A percentile compares a stretch with the other conserved stretches of the same genome.
These are phyloP conservation scores for Planococcus citri DNA, from an alignment of 1,140 invertebrate genomes.

Conservation along the genomic window DNA sequence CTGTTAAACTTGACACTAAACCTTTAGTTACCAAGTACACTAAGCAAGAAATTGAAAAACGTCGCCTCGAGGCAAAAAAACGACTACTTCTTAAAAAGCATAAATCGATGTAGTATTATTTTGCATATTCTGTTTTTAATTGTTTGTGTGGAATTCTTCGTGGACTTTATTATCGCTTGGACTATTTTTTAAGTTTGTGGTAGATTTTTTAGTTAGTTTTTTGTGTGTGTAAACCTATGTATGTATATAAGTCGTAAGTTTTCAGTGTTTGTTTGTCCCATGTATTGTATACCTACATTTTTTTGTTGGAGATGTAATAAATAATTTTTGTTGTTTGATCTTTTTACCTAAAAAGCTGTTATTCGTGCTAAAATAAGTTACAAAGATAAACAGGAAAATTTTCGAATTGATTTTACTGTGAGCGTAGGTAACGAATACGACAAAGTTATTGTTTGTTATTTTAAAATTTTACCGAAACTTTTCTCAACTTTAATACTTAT, in stretches of 20 bases:
- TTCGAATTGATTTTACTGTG: background rate
- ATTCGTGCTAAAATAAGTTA: too few relatives aligned
- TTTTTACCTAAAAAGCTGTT: too few relatives aligned
- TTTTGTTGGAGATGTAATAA: too few relatives aligned
- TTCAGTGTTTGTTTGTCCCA: too few relatives aligned
- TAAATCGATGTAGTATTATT: background rate
- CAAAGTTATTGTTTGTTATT: background rate
- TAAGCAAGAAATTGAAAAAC: constrained; percentile 8
- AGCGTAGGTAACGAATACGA: background rate
- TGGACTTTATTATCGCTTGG: background rate
- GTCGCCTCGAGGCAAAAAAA: constrained; percentile 5
- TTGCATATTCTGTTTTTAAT: background rate
- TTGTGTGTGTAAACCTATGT: too few relatives aligned
- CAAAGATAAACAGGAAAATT: background rate
- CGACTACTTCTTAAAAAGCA: constrained; percentile 5
- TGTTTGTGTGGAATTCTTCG: background rate
- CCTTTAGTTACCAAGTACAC: background rate
- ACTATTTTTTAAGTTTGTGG: too few relatives aligned
- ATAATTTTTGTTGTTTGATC: too few relatives aligned
- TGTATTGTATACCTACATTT: too few relatives aligned
- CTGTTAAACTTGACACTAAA: background rate
- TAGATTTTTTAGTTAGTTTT: too few relatives aligned
- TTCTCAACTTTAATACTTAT: background rate
- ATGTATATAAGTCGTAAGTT: too few relatives aligned
- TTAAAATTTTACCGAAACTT: background rate